phyloP scores from a whole-genome alignment of 2,797 vertebrate genomes.

The Poecilia picta region DNA sequence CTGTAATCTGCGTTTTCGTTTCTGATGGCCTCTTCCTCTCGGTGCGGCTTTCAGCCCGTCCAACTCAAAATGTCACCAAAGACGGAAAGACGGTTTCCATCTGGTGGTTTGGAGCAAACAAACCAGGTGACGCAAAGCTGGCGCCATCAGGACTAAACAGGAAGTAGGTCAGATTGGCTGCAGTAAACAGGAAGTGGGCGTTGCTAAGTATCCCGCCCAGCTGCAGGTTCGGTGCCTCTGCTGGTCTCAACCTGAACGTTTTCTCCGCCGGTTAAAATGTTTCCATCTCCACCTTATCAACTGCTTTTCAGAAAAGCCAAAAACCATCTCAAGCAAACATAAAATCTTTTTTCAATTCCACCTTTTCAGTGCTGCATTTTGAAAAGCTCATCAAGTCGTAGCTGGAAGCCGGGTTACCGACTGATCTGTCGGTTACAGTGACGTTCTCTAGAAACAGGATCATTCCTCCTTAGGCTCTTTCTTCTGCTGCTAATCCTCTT shows the following conservation, averaged over 20 bases:
- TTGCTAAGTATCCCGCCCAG: background rate
- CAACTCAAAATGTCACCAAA: too few species aligned
- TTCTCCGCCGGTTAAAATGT: too few species aligned
- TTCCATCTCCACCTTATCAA: background rate
- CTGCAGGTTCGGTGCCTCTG: background rate
- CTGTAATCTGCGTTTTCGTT: too few species aligned
- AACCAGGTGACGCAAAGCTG: too few species aligned
- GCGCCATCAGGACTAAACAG: background rate
- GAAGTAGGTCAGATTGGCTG: background rate
- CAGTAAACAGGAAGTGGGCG: background rate
- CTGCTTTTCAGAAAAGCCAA: too few species aligned
- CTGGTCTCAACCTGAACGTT: too few species aligned
- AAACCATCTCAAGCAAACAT: too few species aligned
- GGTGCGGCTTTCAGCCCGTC: too few species aligned
- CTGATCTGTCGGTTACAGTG: slow-evolving; percentile 16
- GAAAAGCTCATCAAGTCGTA: background rate
- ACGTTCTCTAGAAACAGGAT: slow-evolving; percentile 53
- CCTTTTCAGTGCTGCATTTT: background rate
- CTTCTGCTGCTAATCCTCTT: slow-evolving; percentile 52
- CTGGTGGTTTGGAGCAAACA: too few species aligned
- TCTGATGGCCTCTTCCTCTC: too few species aligned
- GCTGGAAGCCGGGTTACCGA: background rate
- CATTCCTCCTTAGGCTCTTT: slow-evolving; percentile 57
- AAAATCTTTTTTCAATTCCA: too few species aligned
- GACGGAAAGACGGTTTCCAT: too few species aligned